phyloP scores from a whole-genome alignment of 92 coral and sea anemone species.

The Zoanthus sociatus region DNA sequence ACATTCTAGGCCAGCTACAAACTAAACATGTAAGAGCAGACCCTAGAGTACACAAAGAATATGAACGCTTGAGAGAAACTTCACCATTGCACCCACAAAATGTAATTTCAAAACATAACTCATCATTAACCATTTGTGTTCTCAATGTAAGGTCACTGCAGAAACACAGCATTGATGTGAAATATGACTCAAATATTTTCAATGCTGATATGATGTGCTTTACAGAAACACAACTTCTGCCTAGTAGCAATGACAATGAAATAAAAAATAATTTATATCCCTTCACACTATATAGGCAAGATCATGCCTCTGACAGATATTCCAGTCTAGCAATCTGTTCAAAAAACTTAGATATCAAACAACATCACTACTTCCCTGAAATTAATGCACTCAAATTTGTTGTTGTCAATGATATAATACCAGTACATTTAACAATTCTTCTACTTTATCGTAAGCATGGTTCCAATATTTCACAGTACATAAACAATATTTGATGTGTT shows the following conservation, averaged over 20 bases:
- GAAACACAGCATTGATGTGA: too few relatives aligned
- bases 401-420: neutral
- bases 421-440: too few relatives aligned
- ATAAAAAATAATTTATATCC: slow-evolving; percentile 47
- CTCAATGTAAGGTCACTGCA: slow-evolving; percentile 20
- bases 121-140: slow-evolving; percentile 27
- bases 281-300: slow-evolving; percentile 51
- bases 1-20: neutral
- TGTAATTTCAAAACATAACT: neutral
- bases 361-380: slow-evolving; percentile 48
- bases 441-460: too few relatives aligned
- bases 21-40: slow-evolving; percentile 25
- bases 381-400: slow-evolving; percentile 56
- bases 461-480: too few relatives aligned
- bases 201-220: too few relatives aligned
- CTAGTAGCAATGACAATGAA: neutral
- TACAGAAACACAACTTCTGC: too few relatives aligned
- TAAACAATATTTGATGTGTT: too few relatives aligned
- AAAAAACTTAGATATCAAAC: slow-evolving; percentile 27
- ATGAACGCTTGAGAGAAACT: neutral
- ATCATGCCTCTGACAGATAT: slow-evolving; percentile 5
- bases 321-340: slow-evolving; percentile 38
- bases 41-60: too few relatives aligned
- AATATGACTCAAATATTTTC: neutral
- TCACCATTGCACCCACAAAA: slow-evolving; percentile 5